Evolutionary conservation across 2,797 vertebrate species (phyloP).

Genomic region (Acanthurus leucopareius): DNA sequence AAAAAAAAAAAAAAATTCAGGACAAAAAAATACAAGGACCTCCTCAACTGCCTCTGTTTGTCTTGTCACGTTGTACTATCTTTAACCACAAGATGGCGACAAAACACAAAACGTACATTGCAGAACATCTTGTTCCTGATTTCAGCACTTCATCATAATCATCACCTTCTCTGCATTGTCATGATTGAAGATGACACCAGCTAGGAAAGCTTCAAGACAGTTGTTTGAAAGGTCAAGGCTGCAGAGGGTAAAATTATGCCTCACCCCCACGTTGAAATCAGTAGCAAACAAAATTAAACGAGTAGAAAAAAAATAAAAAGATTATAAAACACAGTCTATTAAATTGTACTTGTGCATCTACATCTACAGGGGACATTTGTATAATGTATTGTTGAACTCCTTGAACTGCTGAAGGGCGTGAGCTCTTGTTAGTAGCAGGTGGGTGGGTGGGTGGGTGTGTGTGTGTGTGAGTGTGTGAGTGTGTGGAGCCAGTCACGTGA

Average conservation of each 20-base stretch:
- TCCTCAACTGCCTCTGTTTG: not conserved
- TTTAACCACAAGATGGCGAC: slow-evolving; percentile 71
- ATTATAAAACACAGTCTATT: too few species aligned
- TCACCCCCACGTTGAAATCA: not conserved
- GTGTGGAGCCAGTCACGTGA: slow-evolving; percentile 80
- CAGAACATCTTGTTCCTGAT: slow-evolving; percentile 48
- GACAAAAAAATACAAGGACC: not conserved
- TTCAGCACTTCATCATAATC: slow-evolving; percentile 20
- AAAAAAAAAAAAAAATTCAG: slow-evolving; percentile 57
- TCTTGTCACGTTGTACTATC: not conserved
- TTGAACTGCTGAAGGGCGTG: slow-evolving; percentile 26
- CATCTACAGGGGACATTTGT: too few species aligned
- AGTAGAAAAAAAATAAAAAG: not conserved
- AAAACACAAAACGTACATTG: slow-evolving; percentile 8
- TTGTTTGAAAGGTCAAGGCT: slow-evolving; percentile 46
- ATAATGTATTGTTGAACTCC: slow-evolving; percentile 1
- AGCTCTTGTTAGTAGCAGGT: slow-evolving; percentile 51
- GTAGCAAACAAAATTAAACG: not conserved
- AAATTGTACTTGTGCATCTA: not conserved
- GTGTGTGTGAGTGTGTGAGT: slow-evolving; percentile 66
- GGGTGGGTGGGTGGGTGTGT: slow-evolving; percentile 78
- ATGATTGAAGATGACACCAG: slow-evolving; percentile 25
- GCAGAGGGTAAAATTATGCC: not conserved
- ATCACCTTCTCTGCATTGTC: slow-evolving; percentile 35
- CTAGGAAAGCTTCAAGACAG: not conserved